phyloP scores from a whole-genome alignment of 1,140 invertebrate genomes.

The Palaemon carinicauda region DNA sequence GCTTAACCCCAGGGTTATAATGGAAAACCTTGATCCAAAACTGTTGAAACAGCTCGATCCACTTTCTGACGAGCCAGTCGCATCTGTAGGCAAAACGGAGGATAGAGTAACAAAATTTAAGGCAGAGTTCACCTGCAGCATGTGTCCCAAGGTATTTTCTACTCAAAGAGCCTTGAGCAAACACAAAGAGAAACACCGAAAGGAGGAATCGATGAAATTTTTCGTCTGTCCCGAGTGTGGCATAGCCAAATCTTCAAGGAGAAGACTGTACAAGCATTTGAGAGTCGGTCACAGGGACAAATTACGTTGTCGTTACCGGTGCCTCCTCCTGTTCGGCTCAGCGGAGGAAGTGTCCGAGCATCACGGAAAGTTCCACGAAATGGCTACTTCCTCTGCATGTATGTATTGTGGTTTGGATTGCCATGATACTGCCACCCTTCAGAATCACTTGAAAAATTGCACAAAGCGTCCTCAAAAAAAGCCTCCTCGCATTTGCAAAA shows the following conservation, averaged over 20 bases:
- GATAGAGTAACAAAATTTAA: too few relatives aligned
- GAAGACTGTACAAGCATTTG: neutral
- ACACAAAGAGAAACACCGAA: slow-evolving; percentile 16
- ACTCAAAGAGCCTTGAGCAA: neutral
- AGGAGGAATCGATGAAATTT: neutral
- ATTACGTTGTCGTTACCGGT: slow-evolving; percentile 5
- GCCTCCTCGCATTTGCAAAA: slow-evolving; percentile 11
- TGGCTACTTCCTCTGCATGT: neutral
- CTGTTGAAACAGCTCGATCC: too few relatives aligned
- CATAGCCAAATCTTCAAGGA: neutral
- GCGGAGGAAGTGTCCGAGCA: neutral
- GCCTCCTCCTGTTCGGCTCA: neutral
- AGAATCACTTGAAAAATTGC: slow-evolving; percentile 25
- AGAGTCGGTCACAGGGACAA: slow-evolving; percentile 9
- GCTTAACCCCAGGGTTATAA: too few relatives aligned
- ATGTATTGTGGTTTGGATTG: slow-evolving; percentile 13
- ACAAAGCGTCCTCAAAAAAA: slow-evolving; percentile 15
- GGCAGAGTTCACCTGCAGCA: neutral
- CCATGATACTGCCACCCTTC: neutral
- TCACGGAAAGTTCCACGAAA: neutral
- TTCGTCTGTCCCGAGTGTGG: slow-evolving; percentile 5
- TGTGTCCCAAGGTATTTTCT: neutral
- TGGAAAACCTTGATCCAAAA: too few relatives aligned
- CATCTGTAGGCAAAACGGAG: too few relatives aligned
- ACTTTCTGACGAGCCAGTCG: too few relatives aligned